Base-by-base conservation (phyloP, 2,113 vertebrate species). In the Aramus guarauna region DNA sequence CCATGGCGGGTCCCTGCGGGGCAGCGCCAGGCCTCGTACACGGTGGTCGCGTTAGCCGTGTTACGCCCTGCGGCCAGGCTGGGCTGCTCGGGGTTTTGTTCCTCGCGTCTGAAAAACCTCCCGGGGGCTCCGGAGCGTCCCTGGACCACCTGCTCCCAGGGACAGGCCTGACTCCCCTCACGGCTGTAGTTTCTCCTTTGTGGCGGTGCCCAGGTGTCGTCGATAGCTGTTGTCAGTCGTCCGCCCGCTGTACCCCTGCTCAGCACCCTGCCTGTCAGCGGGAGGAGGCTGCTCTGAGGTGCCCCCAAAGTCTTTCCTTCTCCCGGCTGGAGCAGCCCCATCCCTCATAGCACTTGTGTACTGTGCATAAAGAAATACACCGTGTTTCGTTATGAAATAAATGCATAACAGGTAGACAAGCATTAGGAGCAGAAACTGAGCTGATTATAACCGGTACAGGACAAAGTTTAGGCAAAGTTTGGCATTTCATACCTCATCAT, bases 121-220 rank as follows among this genome's bases (percentile, higher is more conserved):
- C 9, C 0, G 11, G 47, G 13, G 37, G 47, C 21, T 26, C 5
- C 24, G 3, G 59, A 0, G 37, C 6, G 7, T 5, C 34, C 3
- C 2, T 1, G 2, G 21, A 6, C 9, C 5, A 2, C 5, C 13
- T 10, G n/a, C 27, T 41, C 19, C 3, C 15, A 3, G 18, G 18
- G 22, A 4, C 21, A 5, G 37, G 15, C 21, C 18, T 6, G 12
- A 0, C 22, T 7, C 12, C 34, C 6, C 9, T 8, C 20, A 0
- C 0, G 9, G 27, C 7, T 24, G 32, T 6, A 3, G 34, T 2
- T 34, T 14, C 3, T 6, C 4, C 20, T 7, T 27, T 29, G 11
- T 3, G 2, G 11, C 11, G 1, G 23, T 24, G 39, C 13, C 14
- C 17, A 0, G 15, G 0, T 4, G 32, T 3, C 5, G 12, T 2